Base-by-base conservation (phyloP, 2,113 vertebrate genomes). In the Cavia aperea region DNA sequence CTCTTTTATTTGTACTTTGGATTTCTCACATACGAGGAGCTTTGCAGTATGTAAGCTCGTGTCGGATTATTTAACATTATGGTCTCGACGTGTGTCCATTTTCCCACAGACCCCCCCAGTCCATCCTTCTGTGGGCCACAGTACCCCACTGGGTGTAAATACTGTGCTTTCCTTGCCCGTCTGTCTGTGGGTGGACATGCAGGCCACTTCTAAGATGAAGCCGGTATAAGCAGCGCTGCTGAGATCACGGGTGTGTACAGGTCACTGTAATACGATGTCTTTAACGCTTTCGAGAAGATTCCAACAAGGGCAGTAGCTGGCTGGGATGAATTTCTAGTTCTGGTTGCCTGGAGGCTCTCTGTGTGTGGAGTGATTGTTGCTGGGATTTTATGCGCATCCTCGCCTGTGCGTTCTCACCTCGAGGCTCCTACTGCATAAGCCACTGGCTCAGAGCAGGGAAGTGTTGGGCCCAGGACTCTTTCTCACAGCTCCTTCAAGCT, bases 381-480 rank as follows among this genome's bases (percentile, higher is more conserved):
- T 8, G 15, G 46, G 46, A 31, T 51, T 14, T 31, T 31, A 14
- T 18, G 26, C 3, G 7, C 3, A 31, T 18, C 75, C 26, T 51
- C 26, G 6, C 72, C 15, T 14, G 13, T 3, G 23, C 3, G 24
- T 49, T 51, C 73, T 49, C 24, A 46, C 19, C 72, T 43, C 39
- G 4, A 0, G 4, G 14, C 12, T 77, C 39, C 5, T 31, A 77
- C 46, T 51, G 21, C 39, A 10, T 29, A 51, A 51, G 75, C 75
- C 15, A 7, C 49, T 79, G 77, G 49, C 49, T 68, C 77, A 29
- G 54, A 12, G n/a, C 2, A 5, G 18, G 24, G 7, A 16, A 21
- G 29, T 9, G 1, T 24, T 1, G 4, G 43, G 15, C 36, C 31
- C n/a, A 16, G 2, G 62, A 10, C 11, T 16, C 12, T 63, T 43